Percentiles rank a stretch among this genome's conserved stretches.
Evolutionary conservation across 2,113 vertebrate species (phyloP).

Genomic region (Sebastes schlegelii): DNA sequence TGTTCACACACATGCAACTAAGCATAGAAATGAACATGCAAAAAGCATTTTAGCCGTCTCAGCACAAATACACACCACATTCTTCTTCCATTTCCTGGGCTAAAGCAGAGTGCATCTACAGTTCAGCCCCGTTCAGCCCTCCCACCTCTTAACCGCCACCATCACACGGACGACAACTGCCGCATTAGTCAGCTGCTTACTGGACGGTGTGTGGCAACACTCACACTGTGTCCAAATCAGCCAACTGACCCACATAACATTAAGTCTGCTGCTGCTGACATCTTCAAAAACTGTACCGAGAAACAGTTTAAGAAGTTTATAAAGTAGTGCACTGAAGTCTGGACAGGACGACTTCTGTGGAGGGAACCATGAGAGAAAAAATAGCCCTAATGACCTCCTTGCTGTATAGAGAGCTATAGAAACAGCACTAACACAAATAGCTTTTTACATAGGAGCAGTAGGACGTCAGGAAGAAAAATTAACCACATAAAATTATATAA

Average conservation of each 20-base stretch:
- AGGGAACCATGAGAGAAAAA: background rate
- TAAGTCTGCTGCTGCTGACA: conserved; percentile 3
- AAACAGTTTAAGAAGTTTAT: background rate
- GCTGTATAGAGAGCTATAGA: background rate
- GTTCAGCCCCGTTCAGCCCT: conserved; percentile 34
- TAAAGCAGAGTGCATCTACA: conserved; percentile 59
- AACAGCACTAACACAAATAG: too few relatives aligned
- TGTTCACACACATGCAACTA: background rate
- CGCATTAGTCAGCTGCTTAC: conserved; percentile 61
- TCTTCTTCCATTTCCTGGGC: conserved; percentile 67
- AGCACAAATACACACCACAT: conserved; percentile 53
- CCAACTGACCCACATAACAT: conserved; percentile 35
- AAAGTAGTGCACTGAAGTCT: background rate
- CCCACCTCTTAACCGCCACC: conserved; percentile 35
- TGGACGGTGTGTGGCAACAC: conserved; percentile 49
- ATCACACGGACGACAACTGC: background rate
- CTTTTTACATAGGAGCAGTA: too few relatives aligned
- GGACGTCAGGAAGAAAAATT: background rate
- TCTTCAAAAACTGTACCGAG: conserved; percentile 7
- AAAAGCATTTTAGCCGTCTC: conserved; percentile 45
- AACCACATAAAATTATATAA: background rate
- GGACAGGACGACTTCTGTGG: background rate
- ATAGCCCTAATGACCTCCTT: background rate
- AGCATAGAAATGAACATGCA: background rate
- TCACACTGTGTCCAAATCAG: conserved; percentile 43